A percentile compares a stretch with the other conserved stretches of the same genome.
phyloP scores from a whole-genome alignment of 2,888 invertebrate genomes.

The Tipula unca region DNA sequence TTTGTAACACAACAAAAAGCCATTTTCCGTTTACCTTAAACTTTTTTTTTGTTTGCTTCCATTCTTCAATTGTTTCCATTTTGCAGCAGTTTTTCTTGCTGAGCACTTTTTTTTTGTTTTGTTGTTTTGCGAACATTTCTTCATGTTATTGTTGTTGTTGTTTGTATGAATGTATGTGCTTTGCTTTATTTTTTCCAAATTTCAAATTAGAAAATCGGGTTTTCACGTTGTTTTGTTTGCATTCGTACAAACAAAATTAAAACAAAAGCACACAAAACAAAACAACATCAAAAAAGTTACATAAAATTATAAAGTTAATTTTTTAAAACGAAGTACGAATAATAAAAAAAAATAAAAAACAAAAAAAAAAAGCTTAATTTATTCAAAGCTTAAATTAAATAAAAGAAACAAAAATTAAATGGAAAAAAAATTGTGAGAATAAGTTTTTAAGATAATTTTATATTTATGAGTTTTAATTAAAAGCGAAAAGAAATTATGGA shows the following conservation, averaged over 20 bases:
- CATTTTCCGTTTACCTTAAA: background rate
- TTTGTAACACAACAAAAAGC: background rate
- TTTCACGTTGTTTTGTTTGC: background rate
- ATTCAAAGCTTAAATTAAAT: slow-evolving; percentile 8
- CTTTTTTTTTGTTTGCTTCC: background rate
- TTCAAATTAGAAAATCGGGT: background rate
- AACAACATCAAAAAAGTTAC: background rate
- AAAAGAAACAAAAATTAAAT: background rate
- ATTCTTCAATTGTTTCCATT: background rate
- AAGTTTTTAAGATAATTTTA: background rate
- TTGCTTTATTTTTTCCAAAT: background rate
- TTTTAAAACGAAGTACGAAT: background rate
- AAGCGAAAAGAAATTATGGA: background rate
- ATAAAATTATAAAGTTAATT: slow-evolving; percentile 8
- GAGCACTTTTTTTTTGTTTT: background rate
- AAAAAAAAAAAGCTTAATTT: background rate
- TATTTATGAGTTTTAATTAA: background rate
- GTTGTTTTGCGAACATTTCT: background rate
- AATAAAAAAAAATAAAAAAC: background rate
- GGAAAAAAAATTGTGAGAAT: background rate
- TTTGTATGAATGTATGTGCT: background rate
- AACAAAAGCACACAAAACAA: background rate
- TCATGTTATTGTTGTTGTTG: background rate
- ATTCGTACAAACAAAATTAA: background rate
- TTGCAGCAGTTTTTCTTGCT: background rate